phyloP scores from a whole-genome alignment of 1,140 invertebrate genomes.

The Rhopalosiphum maidis region DNA sequence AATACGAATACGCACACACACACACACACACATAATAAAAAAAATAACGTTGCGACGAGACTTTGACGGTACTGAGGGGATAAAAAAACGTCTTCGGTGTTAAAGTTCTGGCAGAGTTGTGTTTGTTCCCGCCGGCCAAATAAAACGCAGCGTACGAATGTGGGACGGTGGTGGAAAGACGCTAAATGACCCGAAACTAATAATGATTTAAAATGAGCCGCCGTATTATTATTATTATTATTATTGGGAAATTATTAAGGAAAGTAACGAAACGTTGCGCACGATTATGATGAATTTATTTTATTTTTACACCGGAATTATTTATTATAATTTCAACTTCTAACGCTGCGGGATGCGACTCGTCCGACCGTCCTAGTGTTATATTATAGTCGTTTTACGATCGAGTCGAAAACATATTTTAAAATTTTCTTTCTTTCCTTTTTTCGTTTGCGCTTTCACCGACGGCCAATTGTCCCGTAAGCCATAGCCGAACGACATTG shows the following conservation, averaged over 20 bases:
- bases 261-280: neutral
- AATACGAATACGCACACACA: neutral
- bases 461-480: neutral
- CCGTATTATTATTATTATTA: neutral
- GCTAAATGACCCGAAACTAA: slow-evolving; percentile 52
- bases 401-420: neutral
- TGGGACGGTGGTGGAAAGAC: neutral
- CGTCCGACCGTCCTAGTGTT: neutral
- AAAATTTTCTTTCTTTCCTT: neutral
- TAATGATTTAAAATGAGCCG: slow-evolving; percentile 44
- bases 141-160: neutral
- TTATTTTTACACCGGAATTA: neutral
- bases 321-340: neutral
- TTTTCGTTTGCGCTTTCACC: neutral
- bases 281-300: neutral
- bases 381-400: neutral
- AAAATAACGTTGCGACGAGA: neutral
- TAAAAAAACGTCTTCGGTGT: slow-evolving; percentile 37
- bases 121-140: neutral
- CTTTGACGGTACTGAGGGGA: neutral
- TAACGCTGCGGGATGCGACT: neutral
- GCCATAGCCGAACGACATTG: neutral
- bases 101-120: slow-evolving; percentile 18
- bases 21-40: slow-evolving; percentile 35
- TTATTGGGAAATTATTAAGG: slow-evolving; percentile 32